A percentile compares a stretch with the other conserved stretches of the same genome.
phyloP scores from a whole-genome alignment of 2,113 vertebrate genomes.

The Callipepla squamata region DNA sequence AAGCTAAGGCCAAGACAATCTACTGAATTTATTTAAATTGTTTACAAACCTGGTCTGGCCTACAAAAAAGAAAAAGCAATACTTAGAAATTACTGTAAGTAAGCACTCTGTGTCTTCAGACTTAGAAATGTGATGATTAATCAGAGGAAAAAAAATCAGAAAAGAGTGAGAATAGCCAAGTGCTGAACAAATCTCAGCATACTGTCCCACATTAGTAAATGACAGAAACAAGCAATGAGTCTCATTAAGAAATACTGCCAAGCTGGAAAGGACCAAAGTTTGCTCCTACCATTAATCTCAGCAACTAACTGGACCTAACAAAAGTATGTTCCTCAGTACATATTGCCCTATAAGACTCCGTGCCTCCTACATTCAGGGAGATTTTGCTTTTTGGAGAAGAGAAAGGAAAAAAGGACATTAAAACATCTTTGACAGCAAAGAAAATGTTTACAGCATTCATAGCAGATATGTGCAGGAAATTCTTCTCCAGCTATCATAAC shows the following conservation, averaged over 20 bases:
- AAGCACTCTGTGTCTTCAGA: neutral
- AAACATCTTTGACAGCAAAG: neutral
- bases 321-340: neutral
- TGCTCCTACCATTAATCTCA: neutral
- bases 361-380: neutral
- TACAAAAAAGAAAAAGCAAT: neutral
- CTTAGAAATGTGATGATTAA: neutral
- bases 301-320: neutral
- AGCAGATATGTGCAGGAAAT: slow-evolving; percentile 17
- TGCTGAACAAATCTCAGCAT: neutral
- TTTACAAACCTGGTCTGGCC: neutral
- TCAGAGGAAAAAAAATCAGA: neutral
- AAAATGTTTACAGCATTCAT: neutral
- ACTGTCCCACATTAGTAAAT: neutral
- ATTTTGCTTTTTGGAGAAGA: neutral
- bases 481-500: neutral
- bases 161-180: neutral
- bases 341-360: neutral
- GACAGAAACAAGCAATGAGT: neutral
- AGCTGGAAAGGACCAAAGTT: neutral
- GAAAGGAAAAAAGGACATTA: neutral
- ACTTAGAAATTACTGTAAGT: neutral
- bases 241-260: neutral
- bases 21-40: neutral
- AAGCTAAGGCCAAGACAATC: neutral